Base-by-base conservation (phyloP, 2,888 invertebrate genomes). In the Gibbula magus region DNA sequence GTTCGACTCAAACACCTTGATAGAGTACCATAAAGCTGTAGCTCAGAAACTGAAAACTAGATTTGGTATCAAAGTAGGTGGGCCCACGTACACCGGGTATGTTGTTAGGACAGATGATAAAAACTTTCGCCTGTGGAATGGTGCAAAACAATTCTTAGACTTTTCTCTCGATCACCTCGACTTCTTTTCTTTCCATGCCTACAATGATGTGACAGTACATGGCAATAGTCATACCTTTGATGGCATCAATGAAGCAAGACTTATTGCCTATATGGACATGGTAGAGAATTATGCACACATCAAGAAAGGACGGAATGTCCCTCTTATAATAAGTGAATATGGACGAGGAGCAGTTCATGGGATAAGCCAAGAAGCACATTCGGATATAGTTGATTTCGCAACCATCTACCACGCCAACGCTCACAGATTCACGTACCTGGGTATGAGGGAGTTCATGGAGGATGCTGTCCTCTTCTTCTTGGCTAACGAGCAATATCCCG, bases 61-160 rank as follows among this genome's bases (percentile, higher is more conserved):
- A n/a, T 61, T 61, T 61, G 61, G 61, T 13, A 61, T 61, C 61
- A 61, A 61, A 61, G 61, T 61, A 13, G 61, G 61, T 13, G 61
- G 61, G 16, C 61, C 61, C 7, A 61, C 61, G 16, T 61, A 61
- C 29, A 61, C 61, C 10, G 61, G 61, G 16, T 61, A 61, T 61
- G 29, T 29, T 3, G 29, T 61, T 18, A 61, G 61, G 29, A 29
- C 61, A n/a, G 61, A 61, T 61, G 61, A 25, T 29, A 61, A 61
- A 13, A 61, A 61, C 29, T 61, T 61, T 13, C 25, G 61, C 13
- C 0, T 61, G 61, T 61, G 61, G 61, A 61, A 61, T 10, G 18
- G 61, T 29, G 29, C 29, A 13, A 29, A 25, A n/a, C 61, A 61
- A 25, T 61, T 61, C 29, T 29, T 61, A 25, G 61, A 61, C 29